Evolutionary conservation across 2,797 vertebrate species (phyloP).

Genomic region (Cryptoblepharus egeriae): DNA sequence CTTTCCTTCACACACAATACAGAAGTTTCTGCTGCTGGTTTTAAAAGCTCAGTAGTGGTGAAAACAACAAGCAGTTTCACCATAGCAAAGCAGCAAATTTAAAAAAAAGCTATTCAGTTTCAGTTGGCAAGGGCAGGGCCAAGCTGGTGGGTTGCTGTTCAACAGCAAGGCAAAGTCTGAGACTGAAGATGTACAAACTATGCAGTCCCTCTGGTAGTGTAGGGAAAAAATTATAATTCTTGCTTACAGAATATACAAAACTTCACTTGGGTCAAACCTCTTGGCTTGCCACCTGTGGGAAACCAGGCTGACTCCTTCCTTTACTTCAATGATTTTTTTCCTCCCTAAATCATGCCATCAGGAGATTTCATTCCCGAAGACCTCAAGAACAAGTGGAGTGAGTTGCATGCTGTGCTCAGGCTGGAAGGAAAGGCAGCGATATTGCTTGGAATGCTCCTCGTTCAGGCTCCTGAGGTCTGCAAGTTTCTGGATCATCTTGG

Average conservation of each 20-base stretch:
- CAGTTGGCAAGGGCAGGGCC: neutral
- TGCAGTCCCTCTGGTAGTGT: constrained; percentile 19
- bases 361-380: constrained; percentile 89
- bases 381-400: constrained; percentile 89
- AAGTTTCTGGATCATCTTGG: constrained; percentile 99
- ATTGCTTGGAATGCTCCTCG: constrained; percentile 97
- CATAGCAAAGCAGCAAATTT: constrained; percentile 2
- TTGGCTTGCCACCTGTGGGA: neutral
- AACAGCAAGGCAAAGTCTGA: constrained; percentile 21
- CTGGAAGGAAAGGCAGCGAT: constrained; percentile 90
- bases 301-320: neutral
- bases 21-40: neutral
- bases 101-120: neutral
- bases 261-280: neutral
- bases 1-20: neutral
- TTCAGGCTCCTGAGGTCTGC: constrained; percentile 95
- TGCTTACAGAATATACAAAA: neutral
- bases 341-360: constrained; percentile 61
- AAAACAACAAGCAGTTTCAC: constrained; percentile 7
- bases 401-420: constrained; percentile 92
- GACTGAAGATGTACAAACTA: neutral
- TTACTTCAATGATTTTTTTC: fast-evolving
- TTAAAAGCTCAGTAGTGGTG: neutral
- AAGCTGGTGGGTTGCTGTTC: neutral
- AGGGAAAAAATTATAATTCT: neutral